phyloP scores from a whole-genome alignment of 2,113 vertebrate species.

The Vulpes vulpes region DNA sequence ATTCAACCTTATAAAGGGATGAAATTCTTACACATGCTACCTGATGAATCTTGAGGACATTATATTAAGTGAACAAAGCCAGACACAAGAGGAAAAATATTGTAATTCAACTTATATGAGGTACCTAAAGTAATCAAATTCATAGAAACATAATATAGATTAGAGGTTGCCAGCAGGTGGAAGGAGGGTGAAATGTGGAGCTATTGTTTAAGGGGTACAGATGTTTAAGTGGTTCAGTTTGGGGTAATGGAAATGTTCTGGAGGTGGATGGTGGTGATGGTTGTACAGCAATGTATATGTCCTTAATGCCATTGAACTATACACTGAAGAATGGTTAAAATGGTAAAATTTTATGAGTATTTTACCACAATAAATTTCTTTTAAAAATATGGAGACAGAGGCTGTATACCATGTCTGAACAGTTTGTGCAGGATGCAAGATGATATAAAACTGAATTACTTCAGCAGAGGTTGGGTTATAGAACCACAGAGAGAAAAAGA shows the following conservation, averaged over 20 bases:
- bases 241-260: not conserved
- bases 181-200: not conserved
- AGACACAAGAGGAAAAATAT: not conserved
- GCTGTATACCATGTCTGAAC: not conserved
- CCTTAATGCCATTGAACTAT: not conserved
- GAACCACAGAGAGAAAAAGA: not conserved
- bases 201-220: not conserved
- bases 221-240: not conserved
- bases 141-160: not conserved
- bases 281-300: not conserved
- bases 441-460: not conserved
- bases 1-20: not conserved
- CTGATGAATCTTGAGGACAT: not conserved
- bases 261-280: not conserved
- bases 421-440: not conserved
- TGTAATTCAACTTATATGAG: not conserved
- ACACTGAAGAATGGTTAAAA: not conserved
- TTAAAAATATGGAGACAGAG: not conserved
- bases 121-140: not conserved
- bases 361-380: not conserved
- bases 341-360: not conserved
- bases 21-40: not conserved
- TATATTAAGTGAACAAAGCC: not conserved
- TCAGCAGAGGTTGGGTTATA: not conserved
- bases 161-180: not conserved